phyloP scores from a whole-genome alignment of 2,888 invertebrate genomes.

The Pachycephus smyrnensis region DNA sequence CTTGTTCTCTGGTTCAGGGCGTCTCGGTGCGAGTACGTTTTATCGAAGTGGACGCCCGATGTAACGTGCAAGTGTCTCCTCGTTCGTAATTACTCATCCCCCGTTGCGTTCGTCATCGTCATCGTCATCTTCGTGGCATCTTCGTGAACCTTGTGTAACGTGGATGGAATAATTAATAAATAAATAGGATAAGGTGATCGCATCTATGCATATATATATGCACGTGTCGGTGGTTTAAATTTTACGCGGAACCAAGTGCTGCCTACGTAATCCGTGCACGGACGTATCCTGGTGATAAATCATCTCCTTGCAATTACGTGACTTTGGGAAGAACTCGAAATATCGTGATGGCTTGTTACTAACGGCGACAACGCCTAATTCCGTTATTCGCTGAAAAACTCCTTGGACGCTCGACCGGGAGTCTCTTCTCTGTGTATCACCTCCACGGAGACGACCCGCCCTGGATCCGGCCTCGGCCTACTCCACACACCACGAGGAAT shows the following conservation, averaged over 20 bases:
- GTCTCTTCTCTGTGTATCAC: background rate
- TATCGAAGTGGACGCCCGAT: conserved; percentile 3
- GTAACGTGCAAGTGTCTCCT: conserved; percentile 1
- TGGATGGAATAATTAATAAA: background rate
- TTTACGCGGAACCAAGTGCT: background rate
- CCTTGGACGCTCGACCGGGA: background rate
- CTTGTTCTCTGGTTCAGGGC: background rate
- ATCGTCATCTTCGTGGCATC: background rate
- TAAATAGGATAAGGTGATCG: background rate
- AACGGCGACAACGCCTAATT: background rate
- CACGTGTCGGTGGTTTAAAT: background rate
- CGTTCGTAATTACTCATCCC: background rate
- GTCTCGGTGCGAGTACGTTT: background rate
- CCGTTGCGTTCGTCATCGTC: background rate
- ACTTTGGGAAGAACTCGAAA: background rate
- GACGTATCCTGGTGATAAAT: background rate
- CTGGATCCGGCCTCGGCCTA: background rate
- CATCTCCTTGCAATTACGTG: background rate
- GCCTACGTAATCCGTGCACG: background rate
- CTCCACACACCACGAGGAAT: background rate
- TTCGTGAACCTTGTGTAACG: background rate
- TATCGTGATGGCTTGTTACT: background rate
- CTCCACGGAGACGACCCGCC: background rate
- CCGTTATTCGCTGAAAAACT: background rate
- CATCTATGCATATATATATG: background rate